Base-by-base conservation (phyloP, 2,888 invertebrate species). In the Amiota minor region DNA sequence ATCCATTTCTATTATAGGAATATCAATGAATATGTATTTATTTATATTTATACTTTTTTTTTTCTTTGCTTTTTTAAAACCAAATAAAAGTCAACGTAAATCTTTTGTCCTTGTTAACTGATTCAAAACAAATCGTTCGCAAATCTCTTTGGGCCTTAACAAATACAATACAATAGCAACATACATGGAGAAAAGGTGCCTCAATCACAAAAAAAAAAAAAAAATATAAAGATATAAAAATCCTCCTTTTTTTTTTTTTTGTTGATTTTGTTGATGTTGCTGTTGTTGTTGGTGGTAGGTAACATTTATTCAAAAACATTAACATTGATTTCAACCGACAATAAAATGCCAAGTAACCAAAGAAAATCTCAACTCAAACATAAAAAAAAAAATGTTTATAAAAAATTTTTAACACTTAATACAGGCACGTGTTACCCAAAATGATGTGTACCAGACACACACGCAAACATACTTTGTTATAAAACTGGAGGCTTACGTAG, bases 271-370 rank as follows among this genome's bases (percentile, higher is more conserved):
- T 62, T 62, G 45, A 1, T 62, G 2, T 10, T 4, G 10, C 23
- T 62, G 16, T 23, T 68, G 20, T n/a, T n/a, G 45, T 62, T n/a
- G n/a, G 0, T 10, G 12, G 62, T 23, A n/a, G 35, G n/a, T 35
- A 23, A 68, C 67, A 50, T 68, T 68, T 68, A 68, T 68, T 23
- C 50, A 68, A 53, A 35, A 35, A 68, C 67, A 68, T 68, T 53
- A 68, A 68, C 50, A 50, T 53, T 50, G 67, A 68, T 68, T 53
- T 53, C 50, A 20, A 18, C 14, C 53, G 35, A 35, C 35, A 35
- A 65, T 50, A 68, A 68, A 68, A 50, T 68, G 50, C n/a, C 50
- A 68, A 46, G 12, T 16, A 8, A 45, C 16, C 35, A 59, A 45
- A 1, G 35, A 35, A 18, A 35, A 23, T 23, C 23, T 35, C 12